Evolutionary conservation across 2,113 vertebrate species (phyloP), one percentile per base, ranked within the genome.

Genomic region (Chauna torquata): DNA sequence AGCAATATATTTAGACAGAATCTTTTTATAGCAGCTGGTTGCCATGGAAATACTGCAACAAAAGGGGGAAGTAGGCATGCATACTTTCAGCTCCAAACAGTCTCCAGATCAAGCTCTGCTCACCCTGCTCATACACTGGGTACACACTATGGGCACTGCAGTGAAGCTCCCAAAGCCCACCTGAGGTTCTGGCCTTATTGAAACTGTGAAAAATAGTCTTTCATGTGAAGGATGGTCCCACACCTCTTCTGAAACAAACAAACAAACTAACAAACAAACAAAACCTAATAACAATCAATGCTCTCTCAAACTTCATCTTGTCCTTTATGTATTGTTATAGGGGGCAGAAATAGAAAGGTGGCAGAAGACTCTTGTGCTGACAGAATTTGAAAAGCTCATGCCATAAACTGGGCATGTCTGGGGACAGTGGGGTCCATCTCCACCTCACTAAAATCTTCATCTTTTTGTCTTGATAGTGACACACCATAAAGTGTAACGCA

Each of bases 11-110:
- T 94, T 84, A 93, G 69, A 4, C 0, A 74, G 16, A 79, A 69
- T 61, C 47, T 89, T 94, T 94, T 92, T 70, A 93, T 91, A 94
- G 57, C 49, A 86, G 45, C 28, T 0, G 0, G 87, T 97, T 97
- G 32, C 81, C 77, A 93, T 9, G 18, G 97, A 93, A 96, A 97
- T 79, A 77, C 11, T 81, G 68, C 54, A 90, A 95, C 66, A 95
- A 90, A 88, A 32, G 1, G 8, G 14, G 32, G 11, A 82, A 38
- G 10, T 10, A 57, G 57, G 36, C 71, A 59, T 8, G 3, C 71
- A 23, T 55, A 64, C 14, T 82, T 90, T 23, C 19, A 86, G 18
- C n/a, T 88, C 44, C 44, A 68, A 38, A 42, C 38, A 44, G 16
- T 12, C 58, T 85, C 22, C 17, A 49, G n/a, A 90, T 90, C 36